Evolutionary conservation across 1,140 invertebrate genomes (phyloP).

Genomic region (Habropoda laboriosa): DNA sequence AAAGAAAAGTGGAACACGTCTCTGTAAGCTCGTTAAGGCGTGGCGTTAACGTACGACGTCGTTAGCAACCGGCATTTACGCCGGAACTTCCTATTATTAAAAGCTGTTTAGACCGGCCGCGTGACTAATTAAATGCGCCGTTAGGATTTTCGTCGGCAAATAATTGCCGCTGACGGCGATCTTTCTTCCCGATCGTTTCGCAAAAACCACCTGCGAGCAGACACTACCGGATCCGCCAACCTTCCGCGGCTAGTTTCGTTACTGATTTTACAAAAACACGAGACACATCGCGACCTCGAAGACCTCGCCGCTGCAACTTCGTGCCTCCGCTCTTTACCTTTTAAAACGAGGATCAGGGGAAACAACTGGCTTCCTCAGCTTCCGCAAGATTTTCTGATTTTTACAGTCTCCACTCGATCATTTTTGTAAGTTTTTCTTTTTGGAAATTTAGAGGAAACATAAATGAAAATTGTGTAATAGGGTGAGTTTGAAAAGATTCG

Average conservation of each 20-base stretch:
- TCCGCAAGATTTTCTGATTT: no score
- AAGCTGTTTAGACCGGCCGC: conserved; percentile 72
- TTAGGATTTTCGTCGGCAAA: conserved; percentile 63
- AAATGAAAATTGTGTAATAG: no score
- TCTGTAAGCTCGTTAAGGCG: conserved; percentile 76
- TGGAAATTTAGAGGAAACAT: no score
- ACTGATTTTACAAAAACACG: background rate
- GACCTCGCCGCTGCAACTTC: background rate
- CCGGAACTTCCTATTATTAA: conserved; percentile 76
- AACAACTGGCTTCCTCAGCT: no score
- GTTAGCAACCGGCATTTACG: conserved; percentile 71
- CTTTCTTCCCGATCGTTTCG: conserved; percentile 46
- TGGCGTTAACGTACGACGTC: conserved; percentile 77
- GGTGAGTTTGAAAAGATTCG: no score
- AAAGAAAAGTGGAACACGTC: conserved; percentile 65
- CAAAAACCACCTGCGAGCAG: background rate
- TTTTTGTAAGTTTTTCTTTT: no score
- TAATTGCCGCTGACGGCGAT: conserved; percentile 47
- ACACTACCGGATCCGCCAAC: background rate
- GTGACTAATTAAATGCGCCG: conserved; percentile 73
- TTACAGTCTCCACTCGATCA: no score
- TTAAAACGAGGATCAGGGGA: no score
- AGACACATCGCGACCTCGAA: background rate
- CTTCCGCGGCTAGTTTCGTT: background rate
- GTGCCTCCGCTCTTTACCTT: no score